Conservation (phyloP, 64 coral and sea anemone species). For the Astreopora myriophthalma region DNA sequence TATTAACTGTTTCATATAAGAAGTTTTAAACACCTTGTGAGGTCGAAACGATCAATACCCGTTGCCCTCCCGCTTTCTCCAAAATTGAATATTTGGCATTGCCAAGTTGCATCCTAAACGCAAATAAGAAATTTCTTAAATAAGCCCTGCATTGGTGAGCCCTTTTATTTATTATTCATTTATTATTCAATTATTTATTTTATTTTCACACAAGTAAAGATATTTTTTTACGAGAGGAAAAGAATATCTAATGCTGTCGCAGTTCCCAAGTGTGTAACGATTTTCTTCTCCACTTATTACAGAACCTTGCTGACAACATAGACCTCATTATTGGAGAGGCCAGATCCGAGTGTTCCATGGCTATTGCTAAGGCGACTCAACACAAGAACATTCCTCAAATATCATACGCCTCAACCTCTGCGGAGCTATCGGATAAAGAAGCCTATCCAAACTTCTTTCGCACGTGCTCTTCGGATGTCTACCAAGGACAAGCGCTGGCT, state of each 20-base stretch:
- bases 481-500: constrained; percentile 68
- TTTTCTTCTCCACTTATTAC: background rate
- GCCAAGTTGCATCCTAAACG: too few species aligned
- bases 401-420: constrained; percentile 84
- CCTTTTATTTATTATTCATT: too few species aligned
- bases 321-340: constrained; percentile 92
- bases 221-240: background rate
- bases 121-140: background rate
- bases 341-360: constrained; percentile 81
- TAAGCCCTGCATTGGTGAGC: background rate
- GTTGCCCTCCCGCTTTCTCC: too few species aligned
- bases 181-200: too few species aligned
- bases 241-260: background rate
- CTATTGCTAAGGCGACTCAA: constrained; percentile 80
- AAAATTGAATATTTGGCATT: too few species aligned
- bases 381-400: constrained; percentile 82
- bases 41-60: background rate
- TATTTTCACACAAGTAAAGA: too few species aligned
- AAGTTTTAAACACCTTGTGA: background rate
- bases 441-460: constrained; percentile 87
- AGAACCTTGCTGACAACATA: constrained; percentile 83
- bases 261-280: background rate
- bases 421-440: constrained; percentile 74
- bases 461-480: constrained; percentile 78
- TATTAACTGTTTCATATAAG: background rate